phyloP scores from a whole-genome alignment of 2,888 invertebrate species.

The Spodoptera littoralis region DNA sequence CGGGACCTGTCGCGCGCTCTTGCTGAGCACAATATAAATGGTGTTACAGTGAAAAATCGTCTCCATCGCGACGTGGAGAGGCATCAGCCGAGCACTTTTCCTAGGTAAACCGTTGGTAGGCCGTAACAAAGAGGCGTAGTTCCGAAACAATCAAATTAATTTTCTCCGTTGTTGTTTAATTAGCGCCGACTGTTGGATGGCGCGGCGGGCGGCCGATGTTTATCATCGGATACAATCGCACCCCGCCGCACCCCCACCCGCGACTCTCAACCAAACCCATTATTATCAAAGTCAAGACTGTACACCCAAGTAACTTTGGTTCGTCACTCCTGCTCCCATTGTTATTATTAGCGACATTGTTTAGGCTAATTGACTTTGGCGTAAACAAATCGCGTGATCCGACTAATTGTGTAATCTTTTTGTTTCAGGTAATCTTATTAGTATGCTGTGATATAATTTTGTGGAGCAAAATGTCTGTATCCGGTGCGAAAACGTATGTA shows the following conservation, averaged over 20 bases:
- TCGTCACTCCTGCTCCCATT: slow-evolving; percentile 84
- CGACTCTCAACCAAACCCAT: slow-evolving; percentile 81
- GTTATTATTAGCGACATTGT: slow-evolving; percentile 85
- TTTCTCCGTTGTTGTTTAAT: slow-evolving; percentile 88
- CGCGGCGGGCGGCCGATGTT: slow-evolving; percentile 86
- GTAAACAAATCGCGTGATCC: slow-evolving; percentile 80
- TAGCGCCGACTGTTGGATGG: slow-evolving; percentile 86
- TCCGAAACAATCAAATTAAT: slow-evolving; percentile 88
- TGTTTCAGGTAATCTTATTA: slow-evolving; percentile 83
- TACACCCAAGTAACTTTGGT: slow-evolving; percentile 85
- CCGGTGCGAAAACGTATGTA: slow-evolving; percentile 43
- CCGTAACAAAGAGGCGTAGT: slow-evolving; percentile 83
- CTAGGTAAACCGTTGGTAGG: slow-evolving; percentile 80
- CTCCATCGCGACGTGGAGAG: slow-evolving; percentile 62
- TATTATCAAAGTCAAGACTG: slow-evolving; percentile 87
- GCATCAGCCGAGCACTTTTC: slow-evolving; percentile 77
- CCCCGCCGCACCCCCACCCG: slow-evolving; percentile 63
- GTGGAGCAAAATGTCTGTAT: slow-evolving; percentile 54
- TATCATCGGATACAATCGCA: slow-evolving; percentile 88
- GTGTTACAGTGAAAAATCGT: slow-evolving; percentile 68
- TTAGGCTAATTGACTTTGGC: slow-evolving; percentile 79
- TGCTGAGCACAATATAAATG: slow-evolving; percentile 66
- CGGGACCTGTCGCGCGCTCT: slow-evolving; percentile 67
- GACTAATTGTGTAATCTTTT: slow-evolving; percentile 80
- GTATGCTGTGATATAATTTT: slow-evolving; percentile 57